Conservation (phyloP, 2,113 vertebrate species). For the Scatophagus argus region DNA sequence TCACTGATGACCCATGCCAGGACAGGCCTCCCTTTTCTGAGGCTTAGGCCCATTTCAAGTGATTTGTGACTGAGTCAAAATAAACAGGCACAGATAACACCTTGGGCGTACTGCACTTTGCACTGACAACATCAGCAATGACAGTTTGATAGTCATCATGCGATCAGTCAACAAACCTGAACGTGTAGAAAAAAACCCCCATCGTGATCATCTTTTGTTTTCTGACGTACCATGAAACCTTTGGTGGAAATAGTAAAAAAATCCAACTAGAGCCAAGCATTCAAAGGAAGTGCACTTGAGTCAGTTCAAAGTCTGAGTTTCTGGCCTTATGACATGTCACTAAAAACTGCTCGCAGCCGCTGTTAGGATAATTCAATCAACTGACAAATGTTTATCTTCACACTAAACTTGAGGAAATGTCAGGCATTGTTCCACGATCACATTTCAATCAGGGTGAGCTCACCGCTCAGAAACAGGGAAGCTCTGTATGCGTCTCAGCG, state of each 20-base stretch:
- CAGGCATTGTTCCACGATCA: neutral
- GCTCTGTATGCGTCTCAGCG: constrained; percentile 1
- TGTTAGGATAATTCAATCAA: constrained; percentile 23
- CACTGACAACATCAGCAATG: neutral
- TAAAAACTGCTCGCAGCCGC: neutral
- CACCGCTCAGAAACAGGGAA: constrained; percentile 15
- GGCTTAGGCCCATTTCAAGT: neutral
- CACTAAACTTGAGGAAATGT: neutral
- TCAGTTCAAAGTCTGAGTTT: neutral
- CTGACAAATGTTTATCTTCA: constrained; percentile 23
- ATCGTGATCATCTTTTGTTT: neutral
- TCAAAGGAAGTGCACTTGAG: neutral
- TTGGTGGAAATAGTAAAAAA: neutral
- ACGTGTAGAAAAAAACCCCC: neutral
- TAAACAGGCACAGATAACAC: constrained; percentile 13
- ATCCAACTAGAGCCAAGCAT: neutral
- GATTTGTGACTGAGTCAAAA: constrained; percentile 1
- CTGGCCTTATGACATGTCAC: constrained; percentile 12
- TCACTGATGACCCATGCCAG: neutral
- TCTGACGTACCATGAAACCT: neutral
- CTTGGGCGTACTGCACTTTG: constrained; percentile 16
- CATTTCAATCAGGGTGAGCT: constrained; percentile 9
- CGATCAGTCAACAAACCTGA: neutral
- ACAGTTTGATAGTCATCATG: neutral
- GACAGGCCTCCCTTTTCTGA: neutral